These are phyloP conservation scores for Ceyx cyanopectus DNA, from an alignment of 2,113 vertebrate genomes.

Conservation along the genomic window DNA sequence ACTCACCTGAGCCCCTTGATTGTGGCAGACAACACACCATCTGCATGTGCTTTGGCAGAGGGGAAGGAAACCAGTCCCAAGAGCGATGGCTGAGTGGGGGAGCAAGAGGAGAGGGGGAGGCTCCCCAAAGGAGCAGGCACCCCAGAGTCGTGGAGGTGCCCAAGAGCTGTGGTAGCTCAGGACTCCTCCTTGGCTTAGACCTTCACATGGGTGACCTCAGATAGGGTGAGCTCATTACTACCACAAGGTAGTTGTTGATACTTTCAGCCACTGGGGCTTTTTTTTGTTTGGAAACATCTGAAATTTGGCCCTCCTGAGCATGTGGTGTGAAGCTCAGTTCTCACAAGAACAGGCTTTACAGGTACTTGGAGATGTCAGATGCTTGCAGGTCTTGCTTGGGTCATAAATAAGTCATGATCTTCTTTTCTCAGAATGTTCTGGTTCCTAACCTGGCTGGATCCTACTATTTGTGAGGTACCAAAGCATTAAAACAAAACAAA, in stretches of 20 bases:
- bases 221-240: background rate
- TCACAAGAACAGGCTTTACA: background rate
- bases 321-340: rapidly evolving
- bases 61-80: background rate
- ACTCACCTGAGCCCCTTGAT: slow-evolving; percentile 88
- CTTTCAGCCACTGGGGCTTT: background rate
- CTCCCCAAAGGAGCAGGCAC: background rate
- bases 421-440: slow-evolving; percentile 7
- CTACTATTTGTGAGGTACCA: background rate
- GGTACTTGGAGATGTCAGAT: background rate
- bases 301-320: background rate
- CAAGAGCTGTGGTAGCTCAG: background rate
- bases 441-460: background rate
- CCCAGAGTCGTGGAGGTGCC: background rate
- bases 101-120: background rate
- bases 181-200: rapidly evolving
- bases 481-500: background rate
- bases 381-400: background rate
- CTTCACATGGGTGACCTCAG: background rate
- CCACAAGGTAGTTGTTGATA: background rate
- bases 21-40: slow-evolving; percentile 84
- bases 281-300: background rate
- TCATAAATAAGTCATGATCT: background rate
- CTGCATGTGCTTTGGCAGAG: slow-evolving; percentile 85
- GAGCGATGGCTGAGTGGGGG: background rate